Conservation (phyloP, 2,797 vertebrate species). For the Valencia hispanica region DNA sequence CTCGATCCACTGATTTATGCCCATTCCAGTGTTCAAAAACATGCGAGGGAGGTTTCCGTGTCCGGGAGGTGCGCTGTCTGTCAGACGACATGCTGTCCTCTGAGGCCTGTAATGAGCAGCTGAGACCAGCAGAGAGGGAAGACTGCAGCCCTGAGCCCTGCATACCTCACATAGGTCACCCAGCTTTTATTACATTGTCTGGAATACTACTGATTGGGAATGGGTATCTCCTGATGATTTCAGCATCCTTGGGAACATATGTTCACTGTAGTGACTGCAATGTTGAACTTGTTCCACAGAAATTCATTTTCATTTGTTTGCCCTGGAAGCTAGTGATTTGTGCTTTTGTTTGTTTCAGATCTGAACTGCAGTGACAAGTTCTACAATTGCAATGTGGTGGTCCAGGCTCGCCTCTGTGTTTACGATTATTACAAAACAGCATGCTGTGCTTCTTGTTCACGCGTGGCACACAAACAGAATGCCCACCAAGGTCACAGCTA, state of each 20-base stretch:
- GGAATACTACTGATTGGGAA: background rate
- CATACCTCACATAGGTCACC: conserved; percentile 88
- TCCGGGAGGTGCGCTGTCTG: conserved; percentile 93
- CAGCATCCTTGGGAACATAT: conserved; percentile 6
- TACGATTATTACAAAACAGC: conserved; percentile 94
- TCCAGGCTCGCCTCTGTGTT: conserved; percentile 95
- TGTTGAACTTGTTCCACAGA: background rate
- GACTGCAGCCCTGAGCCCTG: conserved; percentile 90
- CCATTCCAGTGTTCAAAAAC: conserved; percentile 90
- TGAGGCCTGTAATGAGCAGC: conserved; percentile 82
- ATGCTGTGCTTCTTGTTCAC: conserved; percentile 91
- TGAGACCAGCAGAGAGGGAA: conserved; percentile 85
- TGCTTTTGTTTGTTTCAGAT: conserved; percentile 76
- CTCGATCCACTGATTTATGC: conserved; percentile 10
- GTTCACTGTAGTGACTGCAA: background rate
- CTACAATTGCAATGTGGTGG: conserved; percentile 97
- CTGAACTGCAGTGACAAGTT: conserved; percentile 94
- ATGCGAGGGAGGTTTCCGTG: conserved; percentile 91
- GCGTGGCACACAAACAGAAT: conserved; percentile 80
- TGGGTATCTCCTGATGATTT: conserved; percentile 11
- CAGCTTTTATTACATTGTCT: conserved; percentile 18
- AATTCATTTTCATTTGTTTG: background rate
- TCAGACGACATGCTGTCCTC: conserved; percentile 87
- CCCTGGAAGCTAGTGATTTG: background rate
- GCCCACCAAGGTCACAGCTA: conserved; percentile 85